These are phyloP conservation scores for Clarias laeviceps DNA, from an alignment of 2,797 vertebrate species.

Conservation along the genomic window DNA sequence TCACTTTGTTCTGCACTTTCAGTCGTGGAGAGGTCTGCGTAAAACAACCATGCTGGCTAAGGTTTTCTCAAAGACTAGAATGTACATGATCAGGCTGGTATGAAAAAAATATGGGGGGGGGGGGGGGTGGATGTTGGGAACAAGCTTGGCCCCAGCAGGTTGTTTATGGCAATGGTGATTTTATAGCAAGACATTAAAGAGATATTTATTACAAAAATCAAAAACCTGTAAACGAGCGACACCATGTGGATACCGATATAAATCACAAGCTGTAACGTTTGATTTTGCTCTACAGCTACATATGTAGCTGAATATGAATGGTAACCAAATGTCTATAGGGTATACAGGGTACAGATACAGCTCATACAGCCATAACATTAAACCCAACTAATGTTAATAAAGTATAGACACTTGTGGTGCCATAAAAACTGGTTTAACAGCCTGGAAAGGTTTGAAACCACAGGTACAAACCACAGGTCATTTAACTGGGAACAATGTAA, in stretches of 20 bases:
- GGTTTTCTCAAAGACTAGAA: neutral
- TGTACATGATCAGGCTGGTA: neutral
- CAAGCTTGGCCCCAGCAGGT: neutral
- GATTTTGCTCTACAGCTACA: neutral
- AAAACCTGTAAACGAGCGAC: neutral
- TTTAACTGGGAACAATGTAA: neutral
- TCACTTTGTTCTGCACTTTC: slow-evolving; percentile 26
- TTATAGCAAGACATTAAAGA: neutral
- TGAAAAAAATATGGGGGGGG: neutral
- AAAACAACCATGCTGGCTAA: neutral
- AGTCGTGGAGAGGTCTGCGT: slow-evolving; percentile 6
- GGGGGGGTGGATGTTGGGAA: neutral
- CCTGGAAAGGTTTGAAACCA: too few relatives aligned
- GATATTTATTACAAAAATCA: neutral
- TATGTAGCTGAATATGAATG: neutral
- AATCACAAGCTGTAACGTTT: neutral
- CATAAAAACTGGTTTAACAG: too few relatives aligned
- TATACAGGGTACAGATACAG: too few relatives aligned
- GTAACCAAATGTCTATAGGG: too few relatives aligned
- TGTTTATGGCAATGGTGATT: neutral
- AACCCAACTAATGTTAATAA: too few relatives aligned
- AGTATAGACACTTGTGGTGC: too few relatives aligned
- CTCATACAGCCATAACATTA: too few relatives aligned
- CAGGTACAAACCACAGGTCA: neutral
- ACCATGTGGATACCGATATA: neutral